These are phyloP conservation scores for Ochotona curzoniae DNA, from an alignment of 2,113 vertebrate species.

Conservation along the genomic window DNA sequence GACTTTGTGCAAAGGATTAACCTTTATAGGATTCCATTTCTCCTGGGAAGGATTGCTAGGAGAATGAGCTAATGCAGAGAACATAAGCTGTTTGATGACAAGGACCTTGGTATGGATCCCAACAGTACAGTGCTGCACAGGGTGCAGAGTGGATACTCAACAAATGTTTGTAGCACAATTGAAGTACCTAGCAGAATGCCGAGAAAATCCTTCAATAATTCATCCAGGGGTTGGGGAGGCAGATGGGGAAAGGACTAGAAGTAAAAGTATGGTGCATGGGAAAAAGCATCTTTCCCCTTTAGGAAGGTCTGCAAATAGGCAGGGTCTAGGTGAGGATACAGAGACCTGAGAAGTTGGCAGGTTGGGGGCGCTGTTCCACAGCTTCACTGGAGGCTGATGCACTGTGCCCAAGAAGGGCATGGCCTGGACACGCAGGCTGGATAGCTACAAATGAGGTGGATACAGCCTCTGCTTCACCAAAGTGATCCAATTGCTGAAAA, in stretches of 20 bases:
- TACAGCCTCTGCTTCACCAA: neutral
- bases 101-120: neutral
- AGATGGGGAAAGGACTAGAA: neutral
- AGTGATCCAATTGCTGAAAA: neutral
- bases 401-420: no score
- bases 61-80: neutral
- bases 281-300: neutral
- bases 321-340: neutral
- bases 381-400: fast-evolving
- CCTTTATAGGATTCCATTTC: neutral
- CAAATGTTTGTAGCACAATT: neutral
- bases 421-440: neutral
- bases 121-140: neutral
- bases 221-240: fast-evolving
- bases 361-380: fast-evolving
- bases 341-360: fast-evolving
- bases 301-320: neutral
- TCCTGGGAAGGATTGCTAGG: neutral
- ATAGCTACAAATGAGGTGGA: neutral
- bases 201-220: neutral
- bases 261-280: neutral
- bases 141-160: neutral
- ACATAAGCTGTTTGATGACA: neutral
- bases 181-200: neutral
- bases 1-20: neutral